Evolutionary conservation across 2,888 invertebrate species (phyloP).

Genomic region (Carterocephalus palaemon): DNA sequence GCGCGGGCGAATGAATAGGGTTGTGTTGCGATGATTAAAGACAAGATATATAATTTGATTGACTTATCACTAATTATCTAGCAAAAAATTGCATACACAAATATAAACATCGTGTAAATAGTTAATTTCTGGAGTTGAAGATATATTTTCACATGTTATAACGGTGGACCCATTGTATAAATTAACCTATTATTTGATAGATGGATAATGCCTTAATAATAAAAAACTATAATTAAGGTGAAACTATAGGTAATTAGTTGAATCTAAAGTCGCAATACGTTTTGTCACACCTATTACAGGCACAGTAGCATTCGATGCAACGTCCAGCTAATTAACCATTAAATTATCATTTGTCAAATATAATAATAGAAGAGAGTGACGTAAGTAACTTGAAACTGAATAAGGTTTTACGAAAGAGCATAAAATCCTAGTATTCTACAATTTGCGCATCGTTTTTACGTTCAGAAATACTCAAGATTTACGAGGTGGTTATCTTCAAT

Average conservation of each 20-base stretch:
- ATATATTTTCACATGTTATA: too few species aligned
- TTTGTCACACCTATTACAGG: conserved; percentile 19
- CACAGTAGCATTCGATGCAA: conserved; percentile 12
- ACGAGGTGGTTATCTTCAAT: too few species aligned
- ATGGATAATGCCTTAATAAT: too few species aligned
- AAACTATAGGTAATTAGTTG: conserved; percentile 2
- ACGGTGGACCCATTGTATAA: too few species aligned
- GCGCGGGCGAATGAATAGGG: conserved; percentile 1
- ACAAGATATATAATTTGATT: conserved; percentile 2
- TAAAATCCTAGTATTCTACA: background rate
- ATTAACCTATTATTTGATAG: too few species aligned
- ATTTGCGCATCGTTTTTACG: background rate
- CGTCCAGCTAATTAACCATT: conserved; percentile 20
- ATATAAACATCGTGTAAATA: too few species aligned
- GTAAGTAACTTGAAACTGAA: conserved; percentile 4
- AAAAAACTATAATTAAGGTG: background rate
- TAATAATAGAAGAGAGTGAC: conserved; percentile 19
- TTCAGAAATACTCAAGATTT: background rate
- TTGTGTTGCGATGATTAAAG: background rate
- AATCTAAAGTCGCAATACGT: conserved; percentile 14
- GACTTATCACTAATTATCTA: background rate
- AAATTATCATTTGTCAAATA: conserved; percentile 20
- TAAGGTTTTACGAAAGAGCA: conserved; percentile 15
- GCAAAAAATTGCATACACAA: too few species aligned
- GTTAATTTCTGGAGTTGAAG: too few species aligned